Conservation (phyloP, 37 sponge, comb jelly and placozoan genomes). For the Amphimedon queenslandica region DNA sequence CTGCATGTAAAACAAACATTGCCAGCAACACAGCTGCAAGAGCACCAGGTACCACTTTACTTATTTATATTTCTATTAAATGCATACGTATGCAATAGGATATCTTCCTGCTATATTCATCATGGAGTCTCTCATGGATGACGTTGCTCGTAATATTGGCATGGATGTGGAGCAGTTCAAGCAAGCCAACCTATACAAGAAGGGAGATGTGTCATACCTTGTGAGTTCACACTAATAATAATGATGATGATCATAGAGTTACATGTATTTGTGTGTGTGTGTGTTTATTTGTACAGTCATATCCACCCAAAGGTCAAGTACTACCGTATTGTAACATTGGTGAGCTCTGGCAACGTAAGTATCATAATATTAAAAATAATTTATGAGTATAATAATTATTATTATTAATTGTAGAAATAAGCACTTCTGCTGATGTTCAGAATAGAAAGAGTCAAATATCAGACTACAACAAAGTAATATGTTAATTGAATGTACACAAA, state of each 20-base stretch:
- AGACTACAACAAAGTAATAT: conserved; percentile 57
- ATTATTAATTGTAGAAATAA: conserved; percentile 32
- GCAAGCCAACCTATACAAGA: conserved; percentile 52
- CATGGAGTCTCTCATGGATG: conserved; percentile 73
- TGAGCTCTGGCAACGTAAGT: conserved; percentile 67
- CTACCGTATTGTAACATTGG: conserved; percentile 70
- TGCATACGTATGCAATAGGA: too few relatives aligned
- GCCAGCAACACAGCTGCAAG: background rate
- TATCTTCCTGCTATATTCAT: conserved; percentile 69
- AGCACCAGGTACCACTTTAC: background rate
- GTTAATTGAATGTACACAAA: too few relatives aligned
- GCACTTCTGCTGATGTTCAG: conserved; percentile 54
- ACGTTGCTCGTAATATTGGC: conserved; percentile 50
- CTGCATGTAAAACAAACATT: background rate
- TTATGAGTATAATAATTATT: background rate
- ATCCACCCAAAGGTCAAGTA: background rate
- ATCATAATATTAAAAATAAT: too few relatives aligned
- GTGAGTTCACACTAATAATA: background rate
- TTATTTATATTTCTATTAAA: background rate
- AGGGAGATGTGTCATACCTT: conserved; percentile 32
- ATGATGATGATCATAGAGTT: background rate
- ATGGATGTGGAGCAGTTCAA: conserved; percentile 51
- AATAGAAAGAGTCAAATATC: conserved; percentile 25
- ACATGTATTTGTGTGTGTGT: background rate
- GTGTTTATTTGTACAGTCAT: too few relatives aligned